A percentile compares a stretch with the other conserved stretches of the same genome.
These are phyloP conservation scores for Ochropleura plecta DNA, from an alignment of 2,888 invertebrate species.

Conservation along the genomic window DNA sequence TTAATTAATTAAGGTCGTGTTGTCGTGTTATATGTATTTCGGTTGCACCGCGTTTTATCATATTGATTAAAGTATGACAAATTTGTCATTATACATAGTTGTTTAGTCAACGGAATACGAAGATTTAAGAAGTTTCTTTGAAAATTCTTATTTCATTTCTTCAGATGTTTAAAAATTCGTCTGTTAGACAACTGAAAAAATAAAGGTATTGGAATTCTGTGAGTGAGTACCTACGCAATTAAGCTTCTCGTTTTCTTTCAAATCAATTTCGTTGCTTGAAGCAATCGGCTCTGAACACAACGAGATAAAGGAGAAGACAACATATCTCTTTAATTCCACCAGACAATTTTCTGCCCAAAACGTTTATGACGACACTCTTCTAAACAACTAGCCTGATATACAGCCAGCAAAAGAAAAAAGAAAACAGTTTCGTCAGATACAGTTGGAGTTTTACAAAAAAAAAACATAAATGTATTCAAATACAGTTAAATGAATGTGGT, in stretches of 20 bases:
- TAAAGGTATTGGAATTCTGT: not conserved
- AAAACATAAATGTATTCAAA: no score
- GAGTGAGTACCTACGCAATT: not conserved
- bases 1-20: constrained; percentile 30
- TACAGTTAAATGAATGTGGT: no score
- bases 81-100: constrained; percentile 6
- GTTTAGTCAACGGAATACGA: not conserved
- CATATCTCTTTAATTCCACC: not conserved
- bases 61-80: constrained; percentile 7
- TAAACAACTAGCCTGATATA: not conserved
- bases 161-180: not conserved
- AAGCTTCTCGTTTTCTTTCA: not conserved
- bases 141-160: not conserved
- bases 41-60: constrained; percentile 26
- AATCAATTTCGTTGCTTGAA: not conserved
- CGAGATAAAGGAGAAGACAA: not conserved
- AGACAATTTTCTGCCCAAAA: constrained; percentile 7
- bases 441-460: no score
- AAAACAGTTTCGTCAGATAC: no score
- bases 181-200: not conserved
- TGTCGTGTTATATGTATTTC: no score
- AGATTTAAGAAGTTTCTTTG: no score
- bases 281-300: not conserved
- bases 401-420: no score
- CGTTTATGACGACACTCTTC: constrained; percentile 26